Evolutionary conservation across 2,797 vertebrate genomes (phyloP), one percentile per base, ranked within the genome.

Genomic region (Coluber constrictor): DNA sequence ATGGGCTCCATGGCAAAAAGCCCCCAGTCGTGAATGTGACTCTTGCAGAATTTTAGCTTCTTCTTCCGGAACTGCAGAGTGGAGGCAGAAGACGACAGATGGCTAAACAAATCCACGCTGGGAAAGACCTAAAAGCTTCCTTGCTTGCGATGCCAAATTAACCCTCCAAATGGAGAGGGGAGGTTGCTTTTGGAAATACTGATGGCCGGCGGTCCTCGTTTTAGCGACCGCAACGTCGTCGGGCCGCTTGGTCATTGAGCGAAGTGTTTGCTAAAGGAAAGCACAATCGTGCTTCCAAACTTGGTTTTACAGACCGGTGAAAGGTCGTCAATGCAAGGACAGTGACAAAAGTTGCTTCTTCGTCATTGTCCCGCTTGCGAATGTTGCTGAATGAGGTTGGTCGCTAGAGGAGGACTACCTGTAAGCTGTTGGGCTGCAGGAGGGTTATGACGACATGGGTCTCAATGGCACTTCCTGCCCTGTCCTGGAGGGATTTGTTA

Each of bases 1-100:
- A 99, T 99, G 89, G 99, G 99, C 96, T 99, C 99, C 99, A 98
- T 97, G 8, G 99, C 99, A 7, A 99, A 99, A 96, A 99, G 98
- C 93, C 99, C 99, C 99, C 99, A 99, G 97, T 99, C 99, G 0
- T 99, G 99, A 96, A 99, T 99, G 98, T 98, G 98, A 57, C 99
- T 99, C 97, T 98, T 99, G 94, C 99, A 99, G 98, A 99, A 99
- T 89, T 99, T 96, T 94, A 99, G 98, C 95, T 98, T 99, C 94
- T 99, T 99, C 98, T 99, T 99, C 90, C 99, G 99, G 97, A 99
- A 99, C 99, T 99, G n/a, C 37, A 23, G 2, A 29, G 37, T 4
- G 20, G 83, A 43, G 23, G 27, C 0, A 37, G 25, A 59, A n/a
- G 2, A 15, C 16, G 4, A 56, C 29, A 56, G 54, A 94, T 57